Conservation (phyloP, 2,113 vertebrate genomes). For the Oryzias javanicus region DNA sequence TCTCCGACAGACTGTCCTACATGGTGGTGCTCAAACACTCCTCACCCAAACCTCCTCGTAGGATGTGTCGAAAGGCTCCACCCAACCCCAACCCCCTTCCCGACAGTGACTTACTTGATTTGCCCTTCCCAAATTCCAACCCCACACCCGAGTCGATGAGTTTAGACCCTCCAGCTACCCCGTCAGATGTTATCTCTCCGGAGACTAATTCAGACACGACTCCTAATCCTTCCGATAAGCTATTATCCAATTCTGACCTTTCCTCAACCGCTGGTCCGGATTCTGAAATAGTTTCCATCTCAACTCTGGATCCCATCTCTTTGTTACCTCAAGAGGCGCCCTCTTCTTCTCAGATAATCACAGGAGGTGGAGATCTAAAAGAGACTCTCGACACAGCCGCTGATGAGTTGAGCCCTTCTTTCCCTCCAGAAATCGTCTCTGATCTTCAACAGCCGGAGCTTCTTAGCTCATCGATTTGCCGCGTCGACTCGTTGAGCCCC, state of each 20-base stretch:
- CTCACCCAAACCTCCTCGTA: constrained; percentile 78
- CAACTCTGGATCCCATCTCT: constrained; percentile 17
- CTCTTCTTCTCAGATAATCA: constrained; percentile 11
- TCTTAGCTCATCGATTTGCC: constrained; percentile 23
- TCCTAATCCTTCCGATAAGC: constrained; percentile 14
- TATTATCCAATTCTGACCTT: constrained; percentile 21
- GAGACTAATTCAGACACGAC: constrained; percentile 18
- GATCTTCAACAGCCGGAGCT: constrained; percentile 27
- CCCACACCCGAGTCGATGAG: constrained; percentile 28
- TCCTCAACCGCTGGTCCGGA: constrained; percentile 22
- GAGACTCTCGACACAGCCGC: constrained; percentile 10
- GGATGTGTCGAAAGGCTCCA: constrained; percentile 76
- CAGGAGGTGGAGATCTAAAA: constrained; percentile 9
- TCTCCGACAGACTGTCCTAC: constrained; percentile 72
- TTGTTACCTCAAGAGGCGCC: constrained; percentile 41
- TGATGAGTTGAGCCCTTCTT: constrained; percentile 28
- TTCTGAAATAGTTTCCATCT: constrained; percentile 22
- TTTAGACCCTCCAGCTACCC: constrained; percentile 12
- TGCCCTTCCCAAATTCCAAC: constrained; percentile 23
- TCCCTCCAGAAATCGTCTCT: constrained; percentile 12
- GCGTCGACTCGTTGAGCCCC: constrained; percentile 5
- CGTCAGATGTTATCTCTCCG: not conserved
- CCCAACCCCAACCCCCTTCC: constrained; percentile 18
- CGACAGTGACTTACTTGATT: constrained; percentile 33
- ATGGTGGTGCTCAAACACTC: constrained; percentile 81